phyloP scores from a whole-genome alignment of 2,797 vertebrate species.

The Karalla daura region DNA sequence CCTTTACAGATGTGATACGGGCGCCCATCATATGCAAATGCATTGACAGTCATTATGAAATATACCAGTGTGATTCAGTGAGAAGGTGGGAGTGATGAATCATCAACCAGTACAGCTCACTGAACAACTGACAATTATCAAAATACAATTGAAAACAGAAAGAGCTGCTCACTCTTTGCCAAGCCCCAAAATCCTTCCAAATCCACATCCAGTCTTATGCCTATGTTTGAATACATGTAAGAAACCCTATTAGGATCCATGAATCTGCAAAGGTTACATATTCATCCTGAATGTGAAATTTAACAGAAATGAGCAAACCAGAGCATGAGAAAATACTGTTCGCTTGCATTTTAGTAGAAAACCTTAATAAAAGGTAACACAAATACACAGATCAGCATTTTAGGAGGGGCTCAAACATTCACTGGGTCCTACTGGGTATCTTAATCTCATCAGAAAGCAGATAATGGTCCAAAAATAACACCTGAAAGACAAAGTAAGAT shows the following conservation, averaged over 20 bases:
- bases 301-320: constrained; percentile 1
- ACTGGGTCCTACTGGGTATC: too few relatives aligned
- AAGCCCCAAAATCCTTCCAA: background rate
- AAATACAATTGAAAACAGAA: too few relatives aligned
- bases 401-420: too few relatives aligned
- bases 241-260: background rate
- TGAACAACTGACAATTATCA: background rate
- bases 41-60: background rate
- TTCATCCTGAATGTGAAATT: background rate
- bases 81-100: background rate
- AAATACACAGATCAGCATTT: too few relatives aligned
- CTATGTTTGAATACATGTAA: background rate
- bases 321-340: background rate
- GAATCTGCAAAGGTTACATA: background rate
- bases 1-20: background rate
- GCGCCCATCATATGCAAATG: too few relatives aligned
- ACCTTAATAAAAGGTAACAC: background rate
- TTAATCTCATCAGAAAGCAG: too few relatives aligned
- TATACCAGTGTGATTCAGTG: background rate
- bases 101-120: background rate
- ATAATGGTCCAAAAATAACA: too few relatives aligned
- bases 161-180: too few relatives aligned
- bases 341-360: background rate
- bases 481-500: too few relatives aligned
- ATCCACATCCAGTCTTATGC: background rate